Conservation (phyloP, 1,140 invertebrate genomes). For the Ptiloglossa arizonensis region DNA sequence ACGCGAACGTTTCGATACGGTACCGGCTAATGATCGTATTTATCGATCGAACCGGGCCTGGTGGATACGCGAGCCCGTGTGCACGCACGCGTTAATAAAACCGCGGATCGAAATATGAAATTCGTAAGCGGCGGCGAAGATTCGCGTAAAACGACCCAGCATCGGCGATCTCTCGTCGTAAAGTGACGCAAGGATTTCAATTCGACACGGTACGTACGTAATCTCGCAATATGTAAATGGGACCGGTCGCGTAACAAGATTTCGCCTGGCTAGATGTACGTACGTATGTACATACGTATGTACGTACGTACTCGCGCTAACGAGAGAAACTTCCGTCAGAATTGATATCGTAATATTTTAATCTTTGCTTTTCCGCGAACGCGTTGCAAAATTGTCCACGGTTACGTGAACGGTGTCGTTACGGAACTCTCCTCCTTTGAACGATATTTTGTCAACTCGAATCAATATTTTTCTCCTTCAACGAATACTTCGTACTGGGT, state of each 20-base stretch:
- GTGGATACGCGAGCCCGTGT: background rate
- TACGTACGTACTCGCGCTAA: background rate
- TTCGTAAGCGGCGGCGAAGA: background rate
- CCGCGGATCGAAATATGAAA: background rate
- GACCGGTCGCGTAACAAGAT: conserved; percentile 10
- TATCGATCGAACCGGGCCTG: background rate
- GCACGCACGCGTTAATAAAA: background rate
- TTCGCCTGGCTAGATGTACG: conserved; percentile 3
- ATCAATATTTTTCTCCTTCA: no score
- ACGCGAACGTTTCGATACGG: background rate
- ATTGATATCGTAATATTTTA: conserved; percentile 12
- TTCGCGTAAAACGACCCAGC: background rate
- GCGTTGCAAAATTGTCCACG: background rate
- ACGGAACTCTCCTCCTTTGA: no score
- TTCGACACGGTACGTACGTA: background rate
- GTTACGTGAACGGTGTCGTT: background rate
- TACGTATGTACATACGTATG: no score
- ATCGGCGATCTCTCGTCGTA: background rate
- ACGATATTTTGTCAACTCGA: no score
- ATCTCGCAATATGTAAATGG: conserved; percentile 41
- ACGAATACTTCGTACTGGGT: no score
- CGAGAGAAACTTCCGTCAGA: conserved; percentile 21
- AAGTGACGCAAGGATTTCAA: conserved; percentile 28
- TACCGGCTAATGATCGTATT: background rate
- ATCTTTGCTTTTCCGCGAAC: background rate